Percentiles rank a stretch among this genome's conserved stretches.
These are phyloP conservation scores for Cremastinae sp. DNA, from an alignment of 2,888 invertebrate species.

Conservation along the genomic window DNA sequence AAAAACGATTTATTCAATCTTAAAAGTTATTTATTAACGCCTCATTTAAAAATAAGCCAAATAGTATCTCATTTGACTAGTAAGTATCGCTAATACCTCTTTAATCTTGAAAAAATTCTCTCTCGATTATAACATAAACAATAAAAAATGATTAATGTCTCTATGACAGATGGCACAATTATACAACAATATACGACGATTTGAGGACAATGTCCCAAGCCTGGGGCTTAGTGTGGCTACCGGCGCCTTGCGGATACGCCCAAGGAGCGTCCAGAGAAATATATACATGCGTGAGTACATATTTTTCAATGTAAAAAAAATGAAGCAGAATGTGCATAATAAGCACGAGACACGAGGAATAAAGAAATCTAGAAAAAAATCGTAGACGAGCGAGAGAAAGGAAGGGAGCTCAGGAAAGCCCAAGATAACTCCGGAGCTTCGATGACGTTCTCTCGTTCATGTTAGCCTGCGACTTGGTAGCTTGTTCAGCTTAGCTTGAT, in stretches of 20 bases:
- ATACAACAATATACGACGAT: constrained; percentile 87
- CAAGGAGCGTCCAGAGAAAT: constrained; percentile 87
- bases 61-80: no score
- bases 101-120: no score
- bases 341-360: not conserved
- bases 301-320: not conserved
- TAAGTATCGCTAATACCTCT: no score
- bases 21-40: no score
- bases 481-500: constrained; percentile 77
- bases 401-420: constrained; percentile 60
- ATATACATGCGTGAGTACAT: constrained; percentile 75
- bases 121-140: no score
- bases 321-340: not conserved
- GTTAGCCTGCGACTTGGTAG: constrained; percentile 72
- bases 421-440: constrained; percentile 75
- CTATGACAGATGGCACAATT: constrained; percentile 87
- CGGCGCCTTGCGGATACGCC: constrained; percentile 86
- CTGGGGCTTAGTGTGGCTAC: constrained; percentile 86
- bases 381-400: constrained; percentile 20
- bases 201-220: constrained; percentile 85
- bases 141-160: no score
- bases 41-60: no score
- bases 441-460: constrained; percentile 67
- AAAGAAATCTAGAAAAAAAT: not conserved
- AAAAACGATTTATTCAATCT: no score